These are phyloP conservation scores for Teinopalpus imperialis DNA, from an alignment of 2,888 invertebrate species.

Conservation along the genomic window DNA sequence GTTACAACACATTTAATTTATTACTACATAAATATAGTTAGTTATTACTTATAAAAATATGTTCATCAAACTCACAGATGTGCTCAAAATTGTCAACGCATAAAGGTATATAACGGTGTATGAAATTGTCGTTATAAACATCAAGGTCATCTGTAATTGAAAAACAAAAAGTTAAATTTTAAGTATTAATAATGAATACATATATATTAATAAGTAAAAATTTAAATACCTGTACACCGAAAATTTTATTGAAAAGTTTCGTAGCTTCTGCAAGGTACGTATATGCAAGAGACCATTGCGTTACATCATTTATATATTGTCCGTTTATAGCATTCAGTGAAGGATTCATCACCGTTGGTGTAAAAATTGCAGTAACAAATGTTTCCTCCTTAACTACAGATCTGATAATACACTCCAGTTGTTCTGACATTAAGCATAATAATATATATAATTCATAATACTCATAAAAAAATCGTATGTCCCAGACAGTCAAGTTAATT, in stretches of 20 bases:
- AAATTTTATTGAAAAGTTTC: slow-evolving; percentile 9
- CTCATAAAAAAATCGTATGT: slow-evolving; percentile 6
- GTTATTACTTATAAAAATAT: no score
- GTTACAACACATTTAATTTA: no score
- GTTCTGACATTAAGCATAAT: slow-evolving; percentile 8
- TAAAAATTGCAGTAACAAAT: neutral
- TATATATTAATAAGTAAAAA: no score
- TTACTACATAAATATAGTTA: no score
- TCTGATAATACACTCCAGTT: slow-evolving; percentile 10
- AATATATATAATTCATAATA: neutral
- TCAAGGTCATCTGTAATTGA: slow-evolving; percentile 13
- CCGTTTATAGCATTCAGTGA: neutral
- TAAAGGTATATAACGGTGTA: slow-evolving; percentile 8
- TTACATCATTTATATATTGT: slow-evolving; percentile 1
- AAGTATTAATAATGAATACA: neutral
- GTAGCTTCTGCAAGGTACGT: slow-evolving; percentile 5
- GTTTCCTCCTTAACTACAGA: neutral
- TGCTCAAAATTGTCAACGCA: no score
- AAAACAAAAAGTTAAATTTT: neutral
- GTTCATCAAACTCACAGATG: no score
- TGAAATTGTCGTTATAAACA: slow-evolving; percentile 7
- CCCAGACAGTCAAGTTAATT: neutral
- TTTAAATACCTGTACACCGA: slow-evolving; percentile 18
- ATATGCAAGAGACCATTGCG: slow-evolving; percentile 13
- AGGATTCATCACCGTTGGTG: neutral